A percentile compares a stretch with the other conserved stretches of the same genome.
Conservation (phyloP, 2,888 invertebrate genomes). For the Patella caerulea region DNA sequence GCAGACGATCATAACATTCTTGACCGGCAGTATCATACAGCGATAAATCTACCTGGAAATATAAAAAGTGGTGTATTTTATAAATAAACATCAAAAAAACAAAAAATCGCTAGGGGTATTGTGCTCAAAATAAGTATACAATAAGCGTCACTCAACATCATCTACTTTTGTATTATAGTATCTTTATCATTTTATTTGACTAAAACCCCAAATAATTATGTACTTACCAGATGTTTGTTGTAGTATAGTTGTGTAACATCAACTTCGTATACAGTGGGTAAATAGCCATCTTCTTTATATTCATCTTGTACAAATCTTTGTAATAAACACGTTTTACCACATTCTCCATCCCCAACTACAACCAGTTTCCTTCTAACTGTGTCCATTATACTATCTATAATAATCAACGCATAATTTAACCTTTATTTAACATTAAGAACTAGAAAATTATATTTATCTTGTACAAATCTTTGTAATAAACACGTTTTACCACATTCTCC, state of each 20-base stretch:
- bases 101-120: too few relatives aligned
- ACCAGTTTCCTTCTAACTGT: slow-evolving; percentile 28
- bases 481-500: slow-evolving; percentile 39
- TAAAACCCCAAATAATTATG: background rate
- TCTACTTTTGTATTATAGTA: too few relatives aligned
- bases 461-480: slow-evolving; percentile 33
- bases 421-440: too few relatives aligned
- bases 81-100: too few relatives aligned
- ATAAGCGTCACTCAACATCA: too few relatives aligned
- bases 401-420: too few relatives aligned
- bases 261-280: slow-evolving; percentile 25
- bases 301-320: slow-evolving; percentile 26
- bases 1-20: slow-evolving; percentile 38
- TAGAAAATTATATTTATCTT: slow-evolving; percentile 5
- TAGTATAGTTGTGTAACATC: slow-evolving; percentile 8
- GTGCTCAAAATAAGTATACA: too few relatives aligned
- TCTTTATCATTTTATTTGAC: too few relatives aligned
- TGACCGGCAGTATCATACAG: slow-evolving; percentile 34
- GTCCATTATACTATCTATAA: too few relatives aligned
- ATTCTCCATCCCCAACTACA: slow-evolving; percentile 38
- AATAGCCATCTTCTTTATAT: slow-evolving; percentile 19
- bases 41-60: slow-evolving; percentile 22
- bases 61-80: too few relatives aligned
- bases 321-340: slow-evolving; percentile 39
- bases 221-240: slow-evolving; percentile 15